phyloP scores from a whole-genome alignment of 2,113 vertebrate genomes.

The Redunca redunca region DNA sequence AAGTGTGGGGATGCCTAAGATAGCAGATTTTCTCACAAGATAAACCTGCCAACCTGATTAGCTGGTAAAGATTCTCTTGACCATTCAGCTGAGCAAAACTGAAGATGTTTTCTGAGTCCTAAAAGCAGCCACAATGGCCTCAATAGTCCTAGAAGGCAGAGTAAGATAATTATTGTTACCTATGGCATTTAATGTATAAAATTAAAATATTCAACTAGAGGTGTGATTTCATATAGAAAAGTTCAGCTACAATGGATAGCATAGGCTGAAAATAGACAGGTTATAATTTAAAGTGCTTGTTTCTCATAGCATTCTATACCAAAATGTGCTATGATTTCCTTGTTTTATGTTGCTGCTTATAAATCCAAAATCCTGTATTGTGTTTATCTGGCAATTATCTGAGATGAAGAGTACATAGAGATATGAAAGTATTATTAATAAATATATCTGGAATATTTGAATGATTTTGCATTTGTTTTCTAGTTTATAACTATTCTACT shows the following conservation, averaged over 20 bases:
- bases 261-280: not conserved
- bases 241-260: not conserved
- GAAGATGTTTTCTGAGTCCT: not conserved
- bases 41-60: not conserved
- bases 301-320: not conserved
- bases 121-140: not conserved
- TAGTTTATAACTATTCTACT: not conserved
- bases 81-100: not conserved
- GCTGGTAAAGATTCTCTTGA: not conserved
- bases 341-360: not conserved
- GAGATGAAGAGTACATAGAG: not conserved
- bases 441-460: not conserved
- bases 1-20: not conserved
- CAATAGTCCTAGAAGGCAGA: not conserved
- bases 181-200: not conserved
- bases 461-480: slow-evolving; percentile 27
- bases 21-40: not conserved
- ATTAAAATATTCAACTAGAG: not conserved
- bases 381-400: not conserved
- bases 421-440: not conserved
- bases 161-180: not conserved
- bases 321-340: not conserved
- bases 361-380: not conserved
- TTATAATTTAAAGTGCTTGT: not conserved
- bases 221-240: not conserved